phyloP scores from a whole-genome alignment of 2,797 vertebrate species.

The Phoeniculus purpureus region DNA sequence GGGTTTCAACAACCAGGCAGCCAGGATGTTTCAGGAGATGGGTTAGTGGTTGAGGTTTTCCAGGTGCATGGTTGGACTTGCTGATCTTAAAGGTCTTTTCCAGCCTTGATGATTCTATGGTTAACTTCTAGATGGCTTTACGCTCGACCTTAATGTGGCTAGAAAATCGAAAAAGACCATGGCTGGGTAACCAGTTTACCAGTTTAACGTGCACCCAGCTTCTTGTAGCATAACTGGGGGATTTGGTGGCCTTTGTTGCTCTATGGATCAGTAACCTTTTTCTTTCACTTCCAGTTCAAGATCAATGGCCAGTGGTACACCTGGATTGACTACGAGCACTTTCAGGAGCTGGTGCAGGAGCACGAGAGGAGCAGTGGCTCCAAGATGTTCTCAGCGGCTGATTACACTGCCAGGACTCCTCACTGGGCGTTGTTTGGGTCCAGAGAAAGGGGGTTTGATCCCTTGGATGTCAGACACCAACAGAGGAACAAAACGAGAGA shows the following conservation, averaged over 20 bases:
- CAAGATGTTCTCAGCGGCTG: conserved; percentile 82
- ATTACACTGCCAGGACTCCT: conserved; percentile 88
- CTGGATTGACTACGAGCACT: conserved; percentile 91
- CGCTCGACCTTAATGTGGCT: neutral
- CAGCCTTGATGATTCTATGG: too few species aligned
- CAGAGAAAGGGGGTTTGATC: conserved; percentile 88
- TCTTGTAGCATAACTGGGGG: fast-evolving
- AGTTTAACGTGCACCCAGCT: neutral
- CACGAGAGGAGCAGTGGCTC: conserved; percentile 76
- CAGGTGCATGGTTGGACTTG: too few species aligned
- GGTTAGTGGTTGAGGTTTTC: too few species aligned
- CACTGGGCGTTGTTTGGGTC: conserved; percentile 90
- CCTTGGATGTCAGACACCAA: conserved; percentile 85
- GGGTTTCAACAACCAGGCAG: too few species aligned
- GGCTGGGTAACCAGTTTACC: neutral
- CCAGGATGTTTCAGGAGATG: too few species aligned
- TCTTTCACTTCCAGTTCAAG: conserved; percentile 82
- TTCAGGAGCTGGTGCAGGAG: conserved; percentile 84
- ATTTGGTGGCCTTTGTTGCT: fast-evolving
- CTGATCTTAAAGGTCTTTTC: too few species aligned
- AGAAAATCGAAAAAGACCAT: neutral
- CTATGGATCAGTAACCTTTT: neutral
- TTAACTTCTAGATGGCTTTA: neutral
- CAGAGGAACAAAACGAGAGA: conserved; percentile 87
- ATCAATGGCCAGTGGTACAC: conserved; percentile 87